phyloP scores from a whole-genome alignment of 2,113 vertebrate species.

The Neoarius graeffei region DNA sequence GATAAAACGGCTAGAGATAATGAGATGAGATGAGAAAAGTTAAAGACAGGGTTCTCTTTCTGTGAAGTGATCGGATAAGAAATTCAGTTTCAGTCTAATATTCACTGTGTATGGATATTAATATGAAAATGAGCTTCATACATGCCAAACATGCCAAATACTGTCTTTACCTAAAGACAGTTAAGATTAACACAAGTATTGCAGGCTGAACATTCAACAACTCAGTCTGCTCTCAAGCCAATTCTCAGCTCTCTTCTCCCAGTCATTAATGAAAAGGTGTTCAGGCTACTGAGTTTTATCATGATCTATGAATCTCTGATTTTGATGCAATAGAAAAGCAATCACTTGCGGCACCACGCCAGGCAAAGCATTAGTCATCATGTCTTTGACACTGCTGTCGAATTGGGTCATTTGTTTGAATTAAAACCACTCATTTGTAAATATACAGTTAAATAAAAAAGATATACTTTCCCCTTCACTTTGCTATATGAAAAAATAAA shows the following conservation, averaged over 20 bases:
- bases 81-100: neutral
- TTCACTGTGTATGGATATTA: neutral
- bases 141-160: neutral
- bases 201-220: neutral
- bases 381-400: conserved; percentile 75
- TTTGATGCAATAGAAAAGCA: conserved; percentile 81
- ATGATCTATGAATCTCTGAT: conserved; percentile 81
- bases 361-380: conserved; percentile 79
- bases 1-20: too few relatives aligned
- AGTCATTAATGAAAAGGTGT: conserved; percentile 73
- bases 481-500: conserved; percentile 77
- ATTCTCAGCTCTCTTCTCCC: conserved; percentile 43
- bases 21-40: too few relatives aligned
- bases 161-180: neutral
- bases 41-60: neutral
- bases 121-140: neutral
- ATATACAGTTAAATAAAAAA: conserved; percentile 73
- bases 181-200: neutral
- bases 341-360: conserved; percentile 74
- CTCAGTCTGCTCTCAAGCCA: conserved; percentile 54
- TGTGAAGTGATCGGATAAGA: neutral
- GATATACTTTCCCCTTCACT: conserved; percentile 66
- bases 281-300: conserved; percentile 70
- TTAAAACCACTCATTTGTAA: conserved; percentile 80
- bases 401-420: conserved; percentile 80